Conservation (phyloP, 2,113 vertebrate genomes). For the Corythaixoides concolor region DNA sequence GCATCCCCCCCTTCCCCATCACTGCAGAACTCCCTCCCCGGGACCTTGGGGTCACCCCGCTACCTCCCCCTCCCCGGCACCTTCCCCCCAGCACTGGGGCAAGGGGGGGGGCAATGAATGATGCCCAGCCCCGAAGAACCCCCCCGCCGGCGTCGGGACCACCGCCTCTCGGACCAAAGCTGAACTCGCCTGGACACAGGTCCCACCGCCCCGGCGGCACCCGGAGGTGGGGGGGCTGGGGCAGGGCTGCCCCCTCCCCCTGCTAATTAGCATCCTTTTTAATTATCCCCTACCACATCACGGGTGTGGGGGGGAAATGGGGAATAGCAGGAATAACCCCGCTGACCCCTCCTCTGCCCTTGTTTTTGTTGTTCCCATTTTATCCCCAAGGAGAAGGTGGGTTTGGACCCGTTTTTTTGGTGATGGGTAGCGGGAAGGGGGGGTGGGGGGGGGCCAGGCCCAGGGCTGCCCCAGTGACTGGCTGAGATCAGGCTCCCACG, state of each 20-base stretch:
- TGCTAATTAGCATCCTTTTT: slow-evolving; percentile 47
- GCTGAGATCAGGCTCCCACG: not conserved
- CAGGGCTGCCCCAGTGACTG: not conserved
- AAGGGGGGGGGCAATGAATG: not conserved
- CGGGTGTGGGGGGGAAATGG: not conserved
- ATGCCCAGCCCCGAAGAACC: not conserved
- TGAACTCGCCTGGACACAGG: slow-evolving; percentile 22
- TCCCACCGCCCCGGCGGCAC: not conserved
- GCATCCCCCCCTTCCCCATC: not conserved
- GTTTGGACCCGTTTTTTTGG: not conserved
- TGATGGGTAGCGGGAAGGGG: not conserved
- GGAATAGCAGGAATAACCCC: slow-evolving; percentile 1
- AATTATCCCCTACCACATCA: not conserved
- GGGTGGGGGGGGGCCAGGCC: not conserved
- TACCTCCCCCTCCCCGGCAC: not conserved
- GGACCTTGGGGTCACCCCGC: not conserved
- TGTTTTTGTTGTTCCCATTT: not conserved
- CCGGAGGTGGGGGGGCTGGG: not conserved
- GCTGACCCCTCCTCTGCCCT: not conserved
- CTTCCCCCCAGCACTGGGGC: not conserved
- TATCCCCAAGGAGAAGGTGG: slow-evolving; percentile 19
- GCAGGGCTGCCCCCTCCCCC: not conserved
- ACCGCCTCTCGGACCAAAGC: slow-evolving; percentile 70
- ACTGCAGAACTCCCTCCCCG: not conserved
- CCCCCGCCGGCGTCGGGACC: not conserved